Base-by-base conservation (phyloP, 2,797 vertebrate genomes). In the Phrynocephalus vlangalii region DNA sequence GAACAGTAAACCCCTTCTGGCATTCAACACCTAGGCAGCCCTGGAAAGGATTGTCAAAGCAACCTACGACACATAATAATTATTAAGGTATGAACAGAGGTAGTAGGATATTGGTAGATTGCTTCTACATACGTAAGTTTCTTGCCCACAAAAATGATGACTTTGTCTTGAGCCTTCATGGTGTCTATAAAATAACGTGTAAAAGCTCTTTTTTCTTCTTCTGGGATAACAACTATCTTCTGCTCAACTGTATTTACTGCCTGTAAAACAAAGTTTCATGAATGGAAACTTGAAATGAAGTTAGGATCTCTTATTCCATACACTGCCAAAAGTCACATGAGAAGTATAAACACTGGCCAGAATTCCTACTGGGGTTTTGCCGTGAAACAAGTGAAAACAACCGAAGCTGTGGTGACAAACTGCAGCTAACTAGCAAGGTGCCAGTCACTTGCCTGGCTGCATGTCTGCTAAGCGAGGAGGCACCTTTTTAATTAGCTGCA, bases 211-310 rank as follows among this genome's bases (percentile, higher is more conserved):
- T 99, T 99, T 56, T 99, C 98, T 50, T 99, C 98, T 93, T 99
- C 98, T 0, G 93, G 90, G 9, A 99, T 95, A 16, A 99, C 91
- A 86, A 98, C 75, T 81, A 99, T 95, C 0, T 94, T 97, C 91
- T 99, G 99, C n/a, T 98, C 91, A 84, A 99, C 98, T 0, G 99
- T 98, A 96, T 96, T 97, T 26, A 99, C 99, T 38, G 98, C 98
- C 99, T 98, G 97, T 79, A 91, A 90, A 79, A 24, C 2, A 0
- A 90, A 66, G 30, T 82, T 82, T 89, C 73, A 52, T 52, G 82
- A 33, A 85, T 86, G 85, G 0, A 90, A 50, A 60, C 5, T 13
- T 33, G 13, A 83, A 66, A 3, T 24, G 10, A 87, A 83, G 4
- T n/a, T 83, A 68, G 79, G 26, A 18, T 56, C 6, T 38, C 26